phyloP scores from a whole-genome alignment of 2,888 invertebrate species.

The Epinotia ramella region DNA sequence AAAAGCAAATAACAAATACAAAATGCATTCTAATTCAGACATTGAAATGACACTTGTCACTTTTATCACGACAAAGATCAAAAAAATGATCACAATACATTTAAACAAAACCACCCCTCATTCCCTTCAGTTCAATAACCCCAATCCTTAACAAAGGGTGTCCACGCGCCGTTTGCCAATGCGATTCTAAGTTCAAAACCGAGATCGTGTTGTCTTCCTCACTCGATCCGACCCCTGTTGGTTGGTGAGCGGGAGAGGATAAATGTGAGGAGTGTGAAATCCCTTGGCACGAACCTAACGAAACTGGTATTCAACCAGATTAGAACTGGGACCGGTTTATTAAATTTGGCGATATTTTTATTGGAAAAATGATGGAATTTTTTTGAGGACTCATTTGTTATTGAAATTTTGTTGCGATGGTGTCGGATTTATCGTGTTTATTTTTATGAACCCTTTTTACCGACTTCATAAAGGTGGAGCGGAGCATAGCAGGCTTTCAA shows the following conservation, averaged over 20 bases:
- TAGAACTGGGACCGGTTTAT: slow-evolving; percentile 27
- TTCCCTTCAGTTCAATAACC: slow-evolving; percentile 59
- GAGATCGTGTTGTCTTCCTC: slow-evolving; percentile 44
- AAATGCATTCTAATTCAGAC: slow-evolving; percentile 17
- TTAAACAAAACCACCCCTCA: slow-evolving; percentile 53
- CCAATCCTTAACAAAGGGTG: slow-evolving; percentile 54
- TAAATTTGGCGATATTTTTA: slow-evolving; percentile 29
- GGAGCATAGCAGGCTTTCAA: not conserved
- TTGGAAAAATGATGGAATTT: not conserved
- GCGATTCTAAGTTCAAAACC: slow-evolving; percentile 17
- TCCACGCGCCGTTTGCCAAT: slow-evolving; percentile 58
- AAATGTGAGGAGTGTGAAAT: not conserved
- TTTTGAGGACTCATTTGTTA: slow-evolving; percentile 3
- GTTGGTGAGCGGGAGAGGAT: not conserved
- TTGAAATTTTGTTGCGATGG: not conserved
- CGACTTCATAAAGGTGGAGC: not conserved
- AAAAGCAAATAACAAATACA: not conserved
- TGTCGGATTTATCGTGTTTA: not conserved
- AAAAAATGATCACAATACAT: slow-evolving; percentile 51
- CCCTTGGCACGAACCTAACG: slow-evolving; percentile 25
- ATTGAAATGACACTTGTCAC: slow-evolving; percentile 25
- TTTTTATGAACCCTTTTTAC: not conserved
- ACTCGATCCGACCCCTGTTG: not conserved
- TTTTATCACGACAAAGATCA: slow-evolving; percentile 17
- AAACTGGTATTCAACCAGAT: slow-evolving; percentile 27